Base-by-base conservation (phyloP, 2,888 invertebrate species). In the Diaperis boleti region DNA sequence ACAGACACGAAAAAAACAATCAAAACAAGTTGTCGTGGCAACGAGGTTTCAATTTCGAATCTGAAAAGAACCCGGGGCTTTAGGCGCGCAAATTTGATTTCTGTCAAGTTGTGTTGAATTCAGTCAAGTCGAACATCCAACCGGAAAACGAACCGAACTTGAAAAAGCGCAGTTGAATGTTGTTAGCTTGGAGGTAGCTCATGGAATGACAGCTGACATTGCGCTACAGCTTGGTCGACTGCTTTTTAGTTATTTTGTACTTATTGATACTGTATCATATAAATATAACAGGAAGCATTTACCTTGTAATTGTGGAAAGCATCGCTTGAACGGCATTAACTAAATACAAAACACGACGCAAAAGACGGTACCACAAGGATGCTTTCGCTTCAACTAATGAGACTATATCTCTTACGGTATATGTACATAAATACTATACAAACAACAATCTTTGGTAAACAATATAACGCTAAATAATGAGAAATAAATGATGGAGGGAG, bases 381-480 rank as follows among this genome's bases (percentile, higher is more conserved):
- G 59, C 64, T 59, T 49, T 42, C 59, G 45, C 14, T 15, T 49
- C 39, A 59, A 54, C 15, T 50, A 59, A 59, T 50, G 57, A 62
- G 57, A 56, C 50, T 62, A 39, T 64, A 66, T 69, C 64, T 67
- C 66, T 62, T 67, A 62, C 56, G 66, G 62, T 67, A 73, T 78
- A 79, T 79, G 63, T 78, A 79, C 78, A 79, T 76, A 77, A 77
- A 79, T 77, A 78, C 76, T 78, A 76, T 79, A 79, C 77, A 78
- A 64, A 76, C 72, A 79, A 79, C 78, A 78, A 80, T 79, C 80
- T 80, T 81, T 81, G 80, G 80, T 78, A 75, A 78, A 75, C 65
- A 73, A 74, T 65, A 72, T 70, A 69, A 69, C 54, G 55, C 42
- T 41, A 64, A 56, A 35, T 45, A 45, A 18, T 33, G 31, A 71